Evolutionary conservation across 2,113 vertebrate species (phyloP).

Genomic region (Chauna torquata): DNA sequence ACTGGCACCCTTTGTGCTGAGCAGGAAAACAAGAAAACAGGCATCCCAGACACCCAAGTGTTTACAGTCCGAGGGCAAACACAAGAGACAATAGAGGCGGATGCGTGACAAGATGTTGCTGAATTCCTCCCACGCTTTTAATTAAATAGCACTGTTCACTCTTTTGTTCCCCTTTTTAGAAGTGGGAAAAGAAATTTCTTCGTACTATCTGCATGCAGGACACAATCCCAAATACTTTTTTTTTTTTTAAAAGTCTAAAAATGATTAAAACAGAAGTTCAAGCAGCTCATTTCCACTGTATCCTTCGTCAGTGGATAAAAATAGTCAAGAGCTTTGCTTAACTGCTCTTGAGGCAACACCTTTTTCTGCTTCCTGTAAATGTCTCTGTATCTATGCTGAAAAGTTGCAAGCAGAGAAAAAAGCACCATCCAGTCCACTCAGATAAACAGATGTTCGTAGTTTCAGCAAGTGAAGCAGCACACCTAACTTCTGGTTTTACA

Average conservation of each 20-base stretch:
- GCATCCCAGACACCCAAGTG: neutral
- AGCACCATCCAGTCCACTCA: neutral
- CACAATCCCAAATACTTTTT: neutral
- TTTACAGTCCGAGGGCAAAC: neutral
- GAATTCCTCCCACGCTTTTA: neutral
- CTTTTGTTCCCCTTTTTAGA: neutral
- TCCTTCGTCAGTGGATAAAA: conserved; percentile 23
- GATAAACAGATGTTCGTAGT: neutral
- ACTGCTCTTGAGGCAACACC: conserved; percentile 26
- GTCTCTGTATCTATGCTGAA: neutral
- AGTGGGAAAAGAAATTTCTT: neutral
- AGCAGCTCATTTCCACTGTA: neutral
- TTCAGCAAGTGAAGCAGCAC: neutral
- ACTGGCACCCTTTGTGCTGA: neutral
- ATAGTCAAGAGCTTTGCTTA: conserved; percentile 32
- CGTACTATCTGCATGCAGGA: neutral
- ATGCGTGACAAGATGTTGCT: neutral
- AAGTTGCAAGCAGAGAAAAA: neutral
- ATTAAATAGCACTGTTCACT: neutral
- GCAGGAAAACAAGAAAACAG: neutral
- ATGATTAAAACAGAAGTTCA: neutral
- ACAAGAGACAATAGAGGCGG: neutral
- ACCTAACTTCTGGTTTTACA: neutral
- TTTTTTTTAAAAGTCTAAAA: neutral
- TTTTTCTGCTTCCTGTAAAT: conserved; percentile 54